A percentile compares a stretch with the other conserved stretches of the same genome.
Evolutionary conservation across 2,113 vertebrate species (phyloP).

Genomic region (Lynx canadensis): DNA sequence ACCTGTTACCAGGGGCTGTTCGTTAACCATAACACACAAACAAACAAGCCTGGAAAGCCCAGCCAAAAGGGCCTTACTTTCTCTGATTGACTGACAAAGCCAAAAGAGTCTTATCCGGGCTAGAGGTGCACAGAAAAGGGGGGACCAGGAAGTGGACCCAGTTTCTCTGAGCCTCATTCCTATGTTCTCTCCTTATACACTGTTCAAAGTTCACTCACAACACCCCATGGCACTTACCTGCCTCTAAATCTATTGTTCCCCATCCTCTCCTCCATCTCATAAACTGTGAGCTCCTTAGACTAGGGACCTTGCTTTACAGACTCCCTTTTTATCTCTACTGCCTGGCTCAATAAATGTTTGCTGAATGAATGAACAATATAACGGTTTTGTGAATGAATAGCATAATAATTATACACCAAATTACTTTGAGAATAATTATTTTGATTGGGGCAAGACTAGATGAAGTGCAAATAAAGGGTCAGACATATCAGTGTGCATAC

Average conservation of each 20-base stretch:
- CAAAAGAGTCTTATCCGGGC: not conserved
- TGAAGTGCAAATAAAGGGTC: not conserved
- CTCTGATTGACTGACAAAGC: not conserved
- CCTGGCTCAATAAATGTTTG: not conserved
- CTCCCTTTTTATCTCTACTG: not conserved
- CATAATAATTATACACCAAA: not conserved
- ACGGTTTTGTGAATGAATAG: constrained; percentile 5
- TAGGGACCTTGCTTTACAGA: not conserved
- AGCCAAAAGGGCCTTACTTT: not conserved
- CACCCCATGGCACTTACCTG: not conserved
- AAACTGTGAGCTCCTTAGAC: not conserved
- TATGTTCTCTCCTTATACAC: not conserved
- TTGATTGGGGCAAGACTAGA: not conserved
- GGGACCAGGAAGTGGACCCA: not conserved
- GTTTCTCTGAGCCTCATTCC: not conserved
- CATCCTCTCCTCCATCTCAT: not conserved
- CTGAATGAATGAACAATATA: not conserved
- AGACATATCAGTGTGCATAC: not conserved
- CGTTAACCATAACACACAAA: not conserved
- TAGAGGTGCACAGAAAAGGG: not conserved
- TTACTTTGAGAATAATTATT: not conserved
- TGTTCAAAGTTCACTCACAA: not conserved
- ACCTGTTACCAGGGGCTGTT: not conserved
- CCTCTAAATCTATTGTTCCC: not conserved
- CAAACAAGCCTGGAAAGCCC: not conserved